Conservation (phyloP, 1,140 invertebrate genomes). For the Ips nitidus region DNA sequence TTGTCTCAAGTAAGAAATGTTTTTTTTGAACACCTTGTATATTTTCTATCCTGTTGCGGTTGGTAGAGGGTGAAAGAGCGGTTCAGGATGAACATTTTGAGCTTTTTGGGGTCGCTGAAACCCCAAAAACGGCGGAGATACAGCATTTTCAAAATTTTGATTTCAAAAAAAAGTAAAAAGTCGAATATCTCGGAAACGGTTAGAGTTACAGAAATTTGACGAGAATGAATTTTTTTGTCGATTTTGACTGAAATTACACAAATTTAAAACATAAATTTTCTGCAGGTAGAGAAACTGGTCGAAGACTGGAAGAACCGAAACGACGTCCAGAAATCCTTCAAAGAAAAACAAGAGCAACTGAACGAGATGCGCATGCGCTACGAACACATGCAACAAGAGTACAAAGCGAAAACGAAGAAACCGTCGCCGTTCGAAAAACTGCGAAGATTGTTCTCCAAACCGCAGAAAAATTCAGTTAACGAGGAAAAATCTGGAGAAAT, state of each 20-base stretch:
- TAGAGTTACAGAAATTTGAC: too few relatives aligned
- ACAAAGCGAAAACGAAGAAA: conserved; percentile 68
- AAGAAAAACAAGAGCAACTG: conserved; percentile 80
- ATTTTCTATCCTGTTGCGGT: not conserved
- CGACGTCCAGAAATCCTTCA: conserved; percentile 81
- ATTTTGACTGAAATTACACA: not conserved
- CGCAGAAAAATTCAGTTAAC: conserved; percentile 11
- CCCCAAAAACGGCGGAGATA: too few relatives aligned
- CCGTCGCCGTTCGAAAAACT: conserved; percentile 77
- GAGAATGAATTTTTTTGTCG: not conserved
- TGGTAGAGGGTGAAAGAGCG: too few relatives aligned
- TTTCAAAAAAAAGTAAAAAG: too few relatives aligned
- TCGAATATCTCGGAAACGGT: too few relatives aligned
- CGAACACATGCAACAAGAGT: conserved; percentile 74
- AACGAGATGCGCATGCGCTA: conserved; percentile 77
- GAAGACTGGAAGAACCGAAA: conserved; percentile 82
- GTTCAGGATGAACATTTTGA: too few relatives aligned
- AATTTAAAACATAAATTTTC: conserved; percentile 3
- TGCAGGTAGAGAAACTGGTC: conserved; percentile 68
- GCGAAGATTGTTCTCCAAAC: conserved; percentile 69
- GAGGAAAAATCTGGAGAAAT: conserved; percentile 30
- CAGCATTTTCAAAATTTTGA: too few relatives aligned
- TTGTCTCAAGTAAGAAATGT: conserved; percentile 66
- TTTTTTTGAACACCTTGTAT: not conserved
- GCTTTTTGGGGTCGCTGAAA: too few relatives aligned